Evolutionary conservation across 2,113 vertebrate species (phyloP).

Genomic region (Oenanthe melanoleuca): DNA sequence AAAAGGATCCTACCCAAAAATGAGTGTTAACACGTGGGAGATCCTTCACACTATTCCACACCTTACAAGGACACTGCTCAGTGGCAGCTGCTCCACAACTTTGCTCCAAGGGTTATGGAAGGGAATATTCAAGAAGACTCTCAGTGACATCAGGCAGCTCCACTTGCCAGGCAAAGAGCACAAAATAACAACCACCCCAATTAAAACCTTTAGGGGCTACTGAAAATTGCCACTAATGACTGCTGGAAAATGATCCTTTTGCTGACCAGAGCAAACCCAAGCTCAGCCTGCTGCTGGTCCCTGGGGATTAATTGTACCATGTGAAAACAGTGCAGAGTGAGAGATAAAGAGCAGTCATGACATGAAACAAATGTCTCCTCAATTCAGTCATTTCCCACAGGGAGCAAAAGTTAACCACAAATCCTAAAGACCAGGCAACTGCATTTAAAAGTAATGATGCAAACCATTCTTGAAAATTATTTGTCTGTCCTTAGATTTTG

Average conservation of each 20-base stretch:
- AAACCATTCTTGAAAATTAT: conserved; percentile 14
- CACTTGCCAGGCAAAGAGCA: background rate
- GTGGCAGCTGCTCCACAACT: background rate
- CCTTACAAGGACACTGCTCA: background rate
- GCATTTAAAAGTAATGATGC: conserved; percentile 34
- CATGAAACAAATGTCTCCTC: conserved; percentile 29
- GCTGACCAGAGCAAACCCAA: background rate
- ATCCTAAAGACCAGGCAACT: conserved; percentile 24
- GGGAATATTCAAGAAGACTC: background rate
- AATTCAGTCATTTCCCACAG: conserved; percentile 44
- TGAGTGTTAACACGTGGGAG: fast-evolving
- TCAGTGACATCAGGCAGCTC: background rate
- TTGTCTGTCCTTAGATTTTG: conserved; percentile 21
- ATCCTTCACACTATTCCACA: background rate
- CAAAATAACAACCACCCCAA: background rate
- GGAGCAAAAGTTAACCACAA: conserved; percentile 28
- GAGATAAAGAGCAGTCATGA: background rate
- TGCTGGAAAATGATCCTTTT: background rate
- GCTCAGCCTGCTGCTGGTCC: background rate
- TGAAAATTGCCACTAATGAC: background rate
- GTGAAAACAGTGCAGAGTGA: background rate
- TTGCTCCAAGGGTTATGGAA: background rate
- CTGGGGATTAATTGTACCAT: background rate
- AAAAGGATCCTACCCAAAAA: background rate
- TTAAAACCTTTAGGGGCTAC: background rate